A percentile compares a stretch with the other conserved stretches of the same genome.
Evolutionary conservation across 2,113 vertebrate genomes (phyloP).

Genomic region (Crocuta crocuta): DNA sequence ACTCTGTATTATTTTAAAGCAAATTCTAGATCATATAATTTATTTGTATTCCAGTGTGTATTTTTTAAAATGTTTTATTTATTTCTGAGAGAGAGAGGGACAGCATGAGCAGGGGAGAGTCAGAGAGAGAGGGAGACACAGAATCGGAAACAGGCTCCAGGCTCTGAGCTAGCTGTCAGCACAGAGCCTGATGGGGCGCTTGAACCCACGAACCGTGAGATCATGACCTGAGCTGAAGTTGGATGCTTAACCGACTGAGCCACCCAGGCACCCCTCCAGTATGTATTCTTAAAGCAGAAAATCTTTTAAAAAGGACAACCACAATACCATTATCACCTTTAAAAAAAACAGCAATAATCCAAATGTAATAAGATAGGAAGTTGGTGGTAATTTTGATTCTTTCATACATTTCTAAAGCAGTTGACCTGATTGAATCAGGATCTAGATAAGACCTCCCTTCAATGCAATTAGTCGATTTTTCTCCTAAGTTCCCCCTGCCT

Average conservation of each 20-base stretch:
- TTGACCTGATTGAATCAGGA: neutral
- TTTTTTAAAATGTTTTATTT: no score
- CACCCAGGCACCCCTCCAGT: neutral
- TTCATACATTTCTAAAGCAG: neutral
- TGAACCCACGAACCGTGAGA: no score
- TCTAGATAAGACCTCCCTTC: neutral
- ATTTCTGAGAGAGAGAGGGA: no score
- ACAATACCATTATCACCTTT: neutral
- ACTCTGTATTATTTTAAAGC: constrained; percentile 40
- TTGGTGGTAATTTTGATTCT: neutral
- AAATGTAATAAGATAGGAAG: neutral
- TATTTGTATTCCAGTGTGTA: neutral
- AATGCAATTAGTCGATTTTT: neutral
- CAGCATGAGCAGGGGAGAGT: no score
- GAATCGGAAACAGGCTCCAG: no score
- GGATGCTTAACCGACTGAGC: no score
- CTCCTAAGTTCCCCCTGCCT: neutral
- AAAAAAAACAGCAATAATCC: neutral
- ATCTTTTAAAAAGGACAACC: neutral
- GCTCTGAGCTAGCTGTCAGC: no score
- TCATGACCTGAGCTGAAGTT: no score
- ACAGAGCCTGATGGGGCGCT: no score
- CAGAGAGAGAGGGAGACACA: no score
- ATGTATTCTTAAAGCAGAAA: neutral
- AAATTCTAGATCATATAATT: neutral